Conservation (phyloP, 2,888 invertebrate genomes). For the Melieria omissa region DNA sequence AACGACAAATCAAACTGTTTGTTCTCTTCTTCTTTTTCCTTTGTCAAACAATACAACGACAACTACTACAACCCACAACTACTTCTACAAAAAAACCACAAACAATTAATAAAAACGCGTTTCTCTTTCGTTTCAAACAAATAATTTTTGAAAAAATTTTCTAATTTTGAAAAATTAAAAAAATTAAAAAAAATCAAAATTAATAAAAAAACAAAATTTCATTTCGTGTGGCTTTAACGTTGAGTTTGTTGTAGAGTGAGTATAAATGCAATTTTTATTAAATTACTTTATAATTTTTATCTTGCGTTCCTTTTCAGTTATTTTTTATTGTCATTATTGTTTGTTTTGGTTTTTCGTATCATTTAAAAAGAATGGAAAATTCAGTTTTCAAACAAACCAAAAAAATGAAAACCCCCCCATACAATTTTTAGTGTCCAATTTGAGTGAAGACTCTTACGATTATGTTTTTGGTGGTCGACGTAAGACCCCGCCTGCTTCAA, state of each 20-base stretch:
- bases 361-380: no score
- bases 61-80: constrained; percentile 20
- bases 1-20: constrained; percentile 54
- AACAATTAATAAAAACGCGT: constrained; percentile 21
- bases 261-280: constrained; percentile 46
- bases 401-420: no score
- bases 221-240: constrained; percentile 60
- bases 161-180: constrained; percentile 30
- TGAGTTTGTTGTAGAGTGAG: constrained; percentile 62
- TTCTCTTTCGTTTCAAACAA: constrained; percentile 15
- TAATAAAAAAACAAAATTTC: constrained; percentile 40
- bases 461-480: constrained; percentile 69
- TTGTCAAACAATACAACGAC: constrained; percentile 10
- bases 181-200: constrained; percentile 36
- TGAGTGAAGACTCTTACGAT: constrained; percentile 69
- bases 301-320: constrained; percentile 22
- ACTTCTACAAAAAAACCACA: constrained; percentile 22
- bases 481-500: constrained; percentile 66
- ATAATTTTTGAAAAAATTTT: constrained; percentile 38
- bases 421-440: constrained; percentile 65
- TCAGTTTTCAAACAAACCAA: no score
- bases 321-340: constrained; percentile 26
- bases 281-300: constrained; percentile 28
- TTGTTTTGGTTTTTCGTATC: constrained; percentile 14
- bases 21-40: constrained; percentile 34